Conservation (phyloP, 2,888 invertebrate genomes). For the Stomorhina lunata region DNA sequence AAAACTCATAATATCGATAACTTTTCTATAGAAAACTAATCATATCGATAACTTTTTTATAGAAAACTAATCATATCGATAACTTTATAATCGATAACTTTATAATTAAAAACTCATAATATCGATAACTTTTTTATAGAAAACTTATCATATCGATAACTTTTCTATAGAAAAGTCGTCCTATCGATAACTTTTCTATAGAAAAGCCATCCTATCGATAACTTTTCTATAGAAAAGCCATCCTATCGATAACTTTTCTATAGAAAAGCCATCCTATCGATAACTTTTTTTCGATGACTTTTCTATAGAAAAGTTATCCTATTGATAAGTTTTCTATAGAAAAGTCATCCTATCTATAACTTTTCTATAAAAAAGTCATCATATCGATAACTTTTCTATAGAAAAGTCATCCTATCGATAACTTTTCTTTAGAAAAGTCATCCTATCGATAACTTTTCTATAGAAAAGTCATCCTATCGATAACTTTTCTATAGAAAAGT, state of each 20-base stretch:
- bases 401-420: not conserved
- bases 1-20: not conserved
- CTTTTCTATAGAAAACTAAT: not conserved
- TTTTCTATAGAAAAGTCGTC: not conserved
- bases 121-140: not conserved
- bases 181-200: no score
- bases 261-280: not conserved
- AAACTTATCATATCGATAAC: not conserved
- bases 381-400: not conserved
- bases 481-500: not conserved
- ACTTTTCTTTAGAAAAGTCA: not conserved
- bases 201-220: not conserved
- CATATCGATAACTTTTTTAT: not conserved
- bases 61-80: not conserved
- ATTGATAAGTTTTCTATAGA: not conserved
- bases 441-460: not conserved
- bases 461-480: not conserved
- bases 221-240: no score
- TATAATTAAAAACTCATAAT: not conserved
- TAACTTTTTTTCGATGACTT: not conserved
- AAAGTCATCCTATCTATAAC: not conserved
- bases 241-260: not conserved
- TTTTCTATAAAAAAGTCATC: not conserved
- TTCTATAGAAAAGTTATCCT: not conserved
- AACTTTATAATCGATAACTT: not conserved